These are phyloP conservation scores for Zapornia atra DNA, from an alignment of 2,113 vertebrate species.

Conservation along the genomic window DNA sequence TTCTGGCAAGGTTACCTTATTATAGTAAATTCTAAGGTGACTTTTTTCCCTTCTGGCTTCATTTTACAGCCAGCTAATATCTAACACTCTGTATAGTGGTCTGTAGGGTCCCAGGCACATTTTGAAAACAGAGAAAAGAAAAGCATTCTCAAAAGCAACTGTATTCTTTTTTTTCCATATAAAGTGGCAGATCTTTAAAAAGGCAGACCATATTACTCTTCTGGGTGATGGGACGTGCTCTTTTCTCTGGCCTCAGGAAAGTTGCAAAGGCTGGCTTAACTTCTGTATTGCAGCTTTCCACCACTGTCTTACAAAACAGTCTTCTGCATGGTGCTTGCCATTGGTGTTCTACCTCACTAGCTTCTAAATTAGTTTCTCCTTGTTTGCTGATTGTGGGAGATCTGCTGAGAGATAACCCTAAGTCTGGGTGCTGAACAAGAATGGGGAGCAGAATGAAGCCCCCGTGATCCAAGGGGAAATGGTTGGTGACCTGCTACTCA, in stretches of 20 bases:
- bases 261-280: neutral
- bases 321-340: neutral
- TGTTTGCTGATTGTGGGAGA: neutral
- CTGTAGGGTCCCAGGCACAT: neutral
- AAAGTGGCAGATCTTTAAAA: neutral
- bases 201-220: neutral
- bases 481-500: too few relatives aligned
- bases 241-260: neutral
- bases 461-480: too few relatives aligned
- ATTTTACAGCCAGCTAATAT: neutral
- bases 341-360: neutral
- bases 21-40: neutral
- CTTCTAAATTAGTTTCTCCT: neutral
- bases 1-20: conserved; percentile 33
- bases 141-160: neutral
- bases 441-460: too few relatives aligned
- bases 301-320: neutral
- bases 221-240: neutral
- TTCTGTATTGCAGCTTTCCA: neutral
- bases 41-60: conserved; percentile 6
- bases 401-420: neutral
- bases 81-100: neutral
- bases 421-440: neutral
- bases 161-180: neutral
- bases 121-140: neutral